Evolutionary conservation across 1,140 invertebrate species (phyloP).

Genomic region (Heliconius hewitsoni): DNA sequence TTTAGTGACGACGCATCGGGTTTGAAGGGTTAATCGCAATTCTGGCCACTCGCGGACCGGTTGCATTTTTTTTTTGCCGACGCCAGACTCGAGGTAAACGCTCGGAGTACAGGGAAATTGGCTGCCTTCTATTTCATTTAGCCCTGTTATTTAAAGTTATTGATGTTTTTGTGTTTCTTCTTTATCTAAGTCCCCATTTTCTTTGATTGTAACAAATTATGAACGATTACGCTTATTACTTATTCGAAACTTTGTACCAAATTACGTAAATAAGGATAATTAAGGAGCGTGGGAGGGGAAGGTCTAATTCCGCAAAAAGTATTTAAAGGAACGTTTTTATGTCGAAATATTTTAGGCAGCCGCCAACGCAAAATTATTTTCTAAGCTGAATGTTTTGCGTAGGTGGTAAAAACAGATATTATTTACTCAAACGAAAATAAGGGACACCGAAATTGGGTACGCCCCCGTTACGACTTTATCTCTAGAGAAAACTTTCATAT

Average conservation of each 20-base stretch:
- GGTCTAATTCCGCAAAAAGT: constrained; percentile 11
- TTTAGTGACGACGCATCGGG: constrained; percentile 65
- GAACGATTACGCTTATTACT: constrained; percentile 13
- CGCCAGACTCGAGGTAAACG: constrained; percentile 54
- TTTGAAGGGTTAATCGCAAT: constrained; percentile 71
- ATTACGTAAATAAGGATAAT: constrained; percentile 19
- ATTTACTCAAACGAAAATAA: constrained; percentile 52
- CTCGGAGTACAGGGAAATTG: constrained; percentile 49
- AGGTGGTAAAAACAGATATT: constrained; percentile 45
- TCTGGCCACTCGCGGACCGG: constrained; percentile 70
- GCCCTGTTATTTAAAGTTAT: constrained; percentile 31
- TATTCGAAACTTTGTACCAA: not conserved
- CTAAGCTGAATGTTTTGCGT: constrained; percentile 47
- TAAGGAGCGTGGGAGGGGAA: constrained; percentile 12
- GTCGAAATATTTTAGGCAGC: constrained; percentile 46
- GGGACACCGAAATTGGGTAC: constrained; percentile 44
- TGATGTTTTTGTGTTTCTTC: constrained; percentile 15
- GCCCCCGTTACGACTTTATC: constrained; percentile 43
- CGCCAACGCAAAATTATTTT: constrained; percentile 58
- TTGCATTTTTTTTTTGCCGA: constrained; percentile 49
- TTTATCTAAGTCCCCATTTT: not conserved
- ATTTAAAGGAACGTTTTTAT: constrained; percentile 39
- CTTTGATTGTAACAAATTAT: constrained; percentile 12
- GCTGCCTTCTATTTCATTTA: constrained; percentile 49
- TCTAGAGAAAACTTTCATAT: constrained; percentile 32